Percentiles rank a stretch among this genome's conserved stretches.
These are phyloP conservation scores for Oxyscelio sp. DNA, from an alignment of 2,888 invertebrate species.

Conservation along the genomic window DNA sequence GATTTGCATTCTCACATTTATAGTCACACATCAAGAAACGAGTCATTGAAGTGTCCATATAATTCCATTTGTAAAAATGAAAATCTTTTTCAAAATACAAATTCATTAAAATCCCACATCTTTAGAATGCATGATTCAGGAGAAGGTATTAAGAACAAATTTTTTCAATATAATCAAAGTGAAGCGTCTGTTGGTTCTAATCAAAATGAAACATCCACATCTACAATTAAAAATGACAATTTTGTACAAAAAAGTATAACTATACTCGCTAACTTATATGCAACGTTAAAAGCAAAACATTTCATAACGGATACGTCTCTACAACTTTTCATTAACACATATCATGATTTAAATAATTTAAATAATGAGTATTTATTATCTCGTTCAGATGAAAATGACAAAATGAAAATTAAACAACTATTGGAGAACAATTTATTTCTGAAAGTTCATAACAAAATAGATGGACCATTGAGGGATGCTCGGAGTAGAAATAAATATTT, in stretches of 20 bases:
- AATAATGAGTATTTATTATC: constrained; percentile 28
- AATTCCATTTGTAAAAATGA: no score
- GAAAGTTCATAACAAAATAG: constrained; percentile 3
- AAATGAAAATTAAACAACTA: neutral
- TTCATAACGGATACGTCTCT: constrained; percentile 10
- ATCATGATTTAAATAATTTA: constrained; percentile 24
- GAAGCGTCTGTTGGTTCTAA: no score
- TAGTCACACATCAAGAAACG: no score
- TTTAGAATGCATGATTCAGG: no score
- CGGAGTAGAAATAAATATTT: neutral
- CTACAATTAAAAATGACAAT: neutral
- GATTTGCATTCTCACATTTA: neutral
- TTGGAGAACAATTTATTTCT: neutral
- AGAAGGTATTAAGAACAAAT: no score
- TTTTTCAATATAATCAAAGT: no score
- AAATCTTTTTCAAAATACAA: neutral
- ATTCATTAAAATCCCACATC: neutral
- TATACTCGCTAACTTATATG: constrained; percentile 20
- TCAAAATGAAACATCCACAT: no score
- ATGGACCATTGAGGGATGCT: neutral
- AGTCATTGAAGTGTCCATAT: no score
- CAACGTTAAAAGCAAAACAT: constrained; percentile 20
- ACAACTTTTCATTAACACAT: constrained; percentile 24
- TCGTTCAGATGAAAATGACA: neutral
- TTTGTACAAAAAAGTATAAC: constrained; percentile 28